Conservation (phyloP, 2,113 vertebrate genomes). For the Tringa solitaria region DNA sequence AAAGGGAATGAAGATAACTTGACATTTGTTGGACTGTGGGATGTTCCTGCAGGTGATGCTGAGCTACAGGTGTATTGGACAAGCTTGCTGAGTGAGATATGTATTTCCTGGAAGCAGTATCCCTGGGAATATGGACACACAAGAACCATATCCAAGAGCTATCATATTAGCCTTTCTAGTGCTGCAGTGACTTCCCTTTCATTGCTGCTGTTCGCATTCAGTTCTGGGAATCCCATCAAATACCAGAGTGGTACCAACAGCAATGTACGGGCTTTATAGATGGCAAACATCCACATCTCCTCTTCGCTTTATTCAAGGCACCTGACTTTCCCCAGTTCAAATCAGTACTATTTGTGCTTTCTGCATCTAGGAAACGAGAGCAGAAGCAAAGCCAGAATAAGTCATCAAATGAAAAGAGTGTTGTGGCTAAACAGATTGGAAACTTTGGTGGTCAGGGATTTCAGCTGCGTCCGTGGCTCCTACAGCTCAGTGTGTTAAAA, state of each 20-base stretch:
- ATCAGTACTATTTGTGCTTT: neutral
- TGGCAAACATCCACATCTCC: neutral
- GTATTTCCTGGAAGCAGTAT: neutral
- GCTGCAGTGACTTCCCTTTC: neutral
- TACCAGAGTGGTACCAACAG: neutral
- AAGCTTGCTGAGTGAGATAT: neutral
- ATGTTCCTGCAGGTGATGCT: neutral
- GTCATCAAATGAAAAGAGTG: neutral
- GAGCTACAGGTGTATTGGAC: neutral
- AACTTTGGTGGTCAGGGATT: neutral
- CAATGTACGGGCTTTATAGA: neutral
- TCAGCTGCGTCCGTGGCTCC: neutral
- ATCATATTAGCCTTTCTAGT: neutral
- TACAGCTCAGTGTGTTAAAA: neutral
- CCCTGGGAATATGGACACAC: neutral
- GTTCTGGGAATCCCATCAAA: neutral
- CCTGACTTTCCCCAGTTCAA: neutral
- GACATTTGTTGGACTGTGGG: neutral
- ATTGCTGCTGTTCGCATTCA: neutral
- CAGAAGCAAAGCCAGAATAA: neutral
- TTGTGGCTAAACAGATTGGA: conserved; percentile 1
- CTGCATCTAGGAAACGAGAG: neutral
- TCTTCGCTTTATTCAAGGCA: neutral
- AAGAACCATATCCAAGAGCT: neutral
- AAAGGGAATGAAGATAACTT: neutral